Evolutionary conservation across 2,113 vertebrate genomes (phyloP).

Genomic region (Labrus mixtus): DNA sequence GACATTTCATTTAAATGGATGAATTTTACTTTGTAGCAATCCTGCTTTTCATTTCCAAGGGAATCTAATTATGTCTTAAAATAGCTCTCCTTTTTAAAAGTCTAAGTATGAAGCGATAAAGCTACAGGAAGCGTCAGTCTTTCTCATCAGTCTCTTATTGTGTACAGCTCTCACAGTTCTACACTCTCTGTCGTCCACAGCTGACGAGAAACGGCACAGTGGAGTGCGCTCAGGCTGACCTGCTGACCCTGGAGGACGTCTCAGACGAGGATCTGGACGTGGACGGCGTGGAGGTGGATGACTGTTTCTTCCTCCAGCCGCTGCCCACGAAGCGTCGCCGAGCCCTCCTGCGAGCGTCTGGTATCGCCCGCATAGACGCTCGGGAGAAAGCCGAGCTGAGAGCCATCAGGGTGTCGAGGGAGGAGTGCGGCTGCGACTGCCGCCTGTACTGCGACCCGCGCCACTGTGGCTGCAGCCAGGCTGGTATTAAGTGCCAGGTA

Average conservation of each 20-base stretch:
- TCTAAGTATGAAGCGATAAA: too few relatives aligned
- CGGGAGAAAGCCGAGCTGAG: constrained; percentile 95
- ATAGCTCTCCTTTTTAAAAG: too few relatives aligned
- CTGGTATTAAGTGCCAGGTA: constrained; percentile 97
- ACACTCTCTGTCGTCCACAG: constrained; percentile 72
- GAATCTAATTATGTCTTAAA: too few relatives aligned
- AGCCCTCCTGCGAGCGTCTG: constrained; percentile 92
- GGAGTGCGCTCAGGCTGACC: constrained; percentile 91
- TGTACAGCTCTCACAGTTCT: constrained; percentile 11
- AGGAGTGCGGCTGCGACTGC: constrained; percentile 97
- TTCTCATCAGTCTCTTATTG: background rate
- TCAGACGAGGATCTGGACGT: constrained; percentile 96
- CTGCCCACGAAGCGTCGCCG: constrained; percentile 95
- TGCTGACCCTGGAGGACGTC: constrained; percentile 93
- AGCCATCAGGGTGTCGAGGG: constrained; percentile 93
- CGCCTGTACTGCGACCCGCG: constrained; percentile 96
- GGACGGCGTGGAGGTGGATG: constrained; percentile 94
- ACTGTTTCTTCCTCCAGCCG: constrained; percentile 98
- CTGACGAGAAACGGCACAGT: constrained; percentile 95
- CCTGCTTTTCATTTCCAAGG: too few relatives aligned
- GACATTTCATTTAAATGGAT: too few relatives aligned
- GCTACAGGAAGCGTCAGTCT: too few relatives aligned
- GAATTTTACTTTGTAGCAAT: too few relatives aligned
- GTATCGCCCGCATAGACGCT: constrained; percentile 93
- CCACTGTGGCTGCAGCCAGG: constrained; percentile 96